Evolutionary conservation across 2,113 vertebrate genomes (phyloP), one percentile per base, ranked within the genome.

Genomic region (Caracal caracal): DNA sequence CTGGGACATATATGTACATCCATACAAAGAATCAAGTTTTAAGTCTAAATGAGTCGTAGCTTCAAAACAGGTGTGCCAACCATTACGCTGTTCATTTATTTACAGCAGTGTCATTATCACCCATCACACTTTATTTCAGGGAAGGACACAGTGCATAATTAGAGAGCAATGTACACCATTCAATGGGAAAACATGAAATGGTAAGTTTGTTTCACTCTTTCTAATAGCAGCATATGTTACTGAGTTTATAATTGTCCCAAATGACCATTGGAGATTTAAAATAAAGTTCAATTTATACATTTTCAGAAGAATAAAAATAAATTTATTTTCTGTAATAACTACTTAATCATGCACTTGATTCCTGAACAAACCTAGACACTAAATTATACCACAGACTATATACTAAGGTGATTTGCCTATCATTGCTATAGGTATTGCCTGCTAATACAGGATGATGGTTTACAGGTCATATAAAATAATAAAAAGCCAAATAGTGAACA

Each of bases 381-480:
- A 70, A 88, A 56, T 65, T 94, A 47, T 30, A 81, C 40, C 35
- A 93, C 2, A 47, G 15, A n/a, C 16, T 78, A 19, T 43, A n/a
- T 24, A 93, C 81, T 81, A 53, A 66, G 43, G 20, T 53, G 26
- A 26, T 35, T 43, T 85, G 26, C 10, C 33, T 22, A 53, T 1
- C 28, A 84, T 37, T 92, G 35, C 30, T 63, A 3, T 15, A 88
- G 8, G 26, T 22, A 26, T 65, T 37, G 1, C 51, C 85, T 82
- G 9, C 63, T 80, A 75, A 80, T 28, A 92, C 6, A 76, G 19
- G 10, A 22, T 83, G 3, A 76, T 82, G 1, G 40, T 91, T 94
- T 91, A 40, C 17, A 81, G 33, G 12, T 87, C 61, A 90, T 90
- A 86, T 86, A 43, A 88, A 93, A 66, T 37, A 82, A 68, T 85